Conservation (phyloP, 2,888 invertebrate species). For the Caenorhabditis sp. region DNA sequence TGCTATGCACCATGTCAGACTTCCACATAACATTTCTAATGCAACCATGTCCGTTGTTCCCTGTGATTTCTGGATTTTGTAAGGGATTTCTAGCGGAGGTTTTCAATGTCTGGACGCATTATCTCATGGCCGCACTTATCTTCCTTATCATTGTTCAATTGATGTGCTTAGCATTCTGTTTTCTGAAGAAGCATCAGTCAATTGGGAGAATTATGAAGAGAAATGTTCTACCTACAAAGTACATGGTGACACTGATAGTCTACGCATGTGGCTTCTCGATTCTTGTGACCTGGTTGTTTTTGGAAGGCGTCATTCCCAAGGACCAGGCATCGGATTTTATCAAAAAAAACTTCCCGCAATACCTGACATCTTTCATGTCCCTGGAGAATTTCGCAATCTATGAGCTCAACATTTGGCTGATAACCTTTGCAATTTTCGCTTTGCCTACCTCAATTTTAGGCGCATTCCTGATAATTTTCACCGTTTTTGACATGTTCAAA, state of each 20-base stretch:
- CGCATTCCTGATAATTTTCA: constrained; percentile 5
- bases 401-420: constrained; percentile 4
- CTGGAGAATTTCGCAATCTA: constrained; percentile 35
- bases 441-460: constrained; percentile 6
- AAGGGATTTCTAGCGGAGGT: constrained; percentile 6
- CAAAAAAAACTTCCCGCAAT: constrained; percentile 13
- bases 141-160: not conserved
- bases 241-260: no score
- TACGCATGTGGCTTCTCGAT: no score
- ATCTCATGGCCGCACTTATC: not conserved
- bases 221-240: not conserved
- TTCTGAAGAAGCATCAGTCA: constrained; percentile 9
- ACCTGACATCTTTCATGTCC: not conserved
- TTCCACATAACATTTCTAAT: constrained; percentile 11
- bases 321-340: no score
- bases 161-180: not conserved
- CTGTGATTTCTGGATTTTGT: constrained; percentile 12
- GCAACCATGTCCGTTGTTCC: constrained; percentile 22
- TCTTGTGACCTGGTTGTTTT: no score
- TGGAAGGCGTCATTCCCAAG: no score
- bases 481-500: constrained; percentile 20
- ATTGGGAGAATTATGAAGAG: constrained; percentile 1
- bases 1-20: constrained; percentile 4
- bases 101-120: no score
- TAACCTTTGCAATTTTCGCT: constrained; percentile 11